These are phyloP conservation scores for Spheniscus mendiculus DNA, from an alignment of 2,113 vertebrate genomes.

Conservation along the genomic window DNA sequence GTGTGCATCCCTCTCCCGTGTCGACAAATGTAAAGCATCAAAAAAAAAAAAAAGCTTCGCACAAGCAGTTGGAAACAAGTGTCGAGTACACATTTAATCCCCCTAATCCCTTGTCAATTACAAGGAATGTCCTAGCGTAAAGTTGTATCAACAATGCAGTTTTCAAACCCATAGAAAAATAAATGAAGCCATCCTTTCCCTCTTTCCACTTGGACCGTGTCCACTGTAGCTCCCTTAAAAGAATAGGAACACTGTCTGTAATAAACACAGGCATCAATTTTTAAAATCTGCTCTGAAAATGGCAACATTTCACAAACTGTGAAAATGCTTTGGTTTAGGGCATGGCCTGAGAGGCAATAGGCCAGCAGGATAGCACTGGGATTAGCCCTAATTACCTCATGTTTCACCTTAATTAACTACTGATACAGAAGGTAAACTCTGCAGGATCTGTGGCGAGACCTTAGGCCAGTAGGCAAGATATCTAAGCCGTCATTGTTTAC, in stretches of 20 bases:
- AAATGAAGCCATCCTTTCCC: background rate
- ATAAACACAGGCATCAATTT: conserved; percentile 42
- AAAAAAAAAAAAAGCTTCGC: background rate
- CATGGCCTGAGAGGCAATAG: conserved; percentile 71
- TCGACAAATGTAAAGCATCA: background rate
- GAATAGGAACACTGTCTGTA: conserved; percentile 32
- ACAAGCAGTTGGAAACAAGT: conserved; percentile 17
- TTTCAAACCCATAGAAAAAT: conserved; percentile 9
- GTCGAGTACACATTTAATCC: conserved; percentile 34
- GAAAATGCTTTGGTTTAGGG: conserved; percentile 59
- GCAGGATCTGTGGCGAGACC: conserved; percentile 73
- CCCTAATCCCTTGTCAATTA: conserved; percentile 21
- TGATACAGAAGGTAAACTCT: conserved; percentile 80
- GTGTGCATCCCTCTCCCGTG: background rate
- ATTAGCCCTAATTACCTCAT: conserved; percentile 83
- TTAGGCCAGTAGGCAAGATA: conserved; percentile 71
- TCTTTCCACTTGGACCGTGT: background rate
- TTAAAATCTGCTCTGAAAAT: conserved; percentile 50
- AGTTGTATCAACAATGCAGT: background rate
- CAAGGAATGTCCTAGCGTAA: background rate
- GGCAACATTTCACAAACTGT: conserved; percentile 39
- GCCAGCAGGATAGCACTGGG: conserved; percentile 74
- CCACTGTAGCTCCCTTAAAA: background rate
- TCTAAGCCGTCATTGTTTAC: conserved; percentile 76
- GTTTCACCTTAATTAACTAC: conserved; percentile 85